These are phyloP conservation scores for Palloptera scutellata DNA, from an alignment of 2,888 invertebrate species.

Conservation along the genomic window DNA sequence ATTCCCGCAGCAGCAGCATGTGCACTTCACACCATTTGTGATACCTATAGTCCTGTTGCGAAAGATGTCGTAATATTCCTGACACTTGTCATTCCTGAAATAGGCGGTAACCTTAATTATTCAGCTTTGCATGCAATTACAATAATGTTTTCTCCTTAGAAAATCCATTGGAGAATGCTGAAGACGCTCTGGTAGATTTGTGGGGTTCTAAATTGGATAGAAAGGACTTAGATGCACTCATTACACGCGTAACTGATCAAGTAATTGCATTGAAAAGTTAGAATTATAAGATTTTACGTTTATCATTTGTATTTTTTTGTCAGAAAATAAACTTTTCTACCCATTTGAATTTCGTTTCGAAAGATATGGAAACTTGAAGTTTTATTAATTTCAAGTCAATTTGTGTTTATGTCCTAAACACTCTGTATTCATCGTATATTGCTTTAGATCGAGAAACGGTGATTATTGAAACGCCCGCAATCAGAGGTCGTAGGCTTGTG, in stretches of 20 bases:
- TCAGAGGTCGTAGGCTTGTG: no score
- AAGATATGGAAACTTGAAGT: no score
- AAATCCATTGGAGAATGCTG: slow-evolving; percentile 44
- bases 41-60: slow-evolving; percentile 66
- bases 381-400: no score
- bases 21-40: slow-evolving; percentile 70
- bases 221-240: slow-evolving; percentile 54
- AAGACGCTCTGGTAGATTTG: slow-evolving; percentile 45
- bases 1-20: slow-evolving; percentile 57
- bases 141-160: slow-evolving; percentile 20
- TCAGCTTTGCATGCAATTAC: background rate
- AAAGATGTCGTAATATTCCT: slow-evolving; percentile 64
- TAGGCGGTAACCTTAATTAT: slow-evolving; percentile 6
- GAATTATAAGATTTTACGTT: no score
- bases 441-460: no score
- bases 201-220: slow-evolving; percentile 49
- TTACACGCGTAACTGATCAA: slow-evolving; percentile 59
- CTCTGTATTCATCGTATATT: no score
- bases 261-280: slow-evolving; percentile 41
- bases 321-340: no score
- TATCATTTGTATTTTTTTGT: no score
- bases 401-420: no score
- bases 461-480: no score
- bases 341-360: no score
- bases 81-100: slow-evolving; percentile 50